Evolutionary conservation across 2,888 invertebrate genomes (phyloP), one percentile per base, ranked within the genome.

Genomic region (Apamea epomidion): DNA sequence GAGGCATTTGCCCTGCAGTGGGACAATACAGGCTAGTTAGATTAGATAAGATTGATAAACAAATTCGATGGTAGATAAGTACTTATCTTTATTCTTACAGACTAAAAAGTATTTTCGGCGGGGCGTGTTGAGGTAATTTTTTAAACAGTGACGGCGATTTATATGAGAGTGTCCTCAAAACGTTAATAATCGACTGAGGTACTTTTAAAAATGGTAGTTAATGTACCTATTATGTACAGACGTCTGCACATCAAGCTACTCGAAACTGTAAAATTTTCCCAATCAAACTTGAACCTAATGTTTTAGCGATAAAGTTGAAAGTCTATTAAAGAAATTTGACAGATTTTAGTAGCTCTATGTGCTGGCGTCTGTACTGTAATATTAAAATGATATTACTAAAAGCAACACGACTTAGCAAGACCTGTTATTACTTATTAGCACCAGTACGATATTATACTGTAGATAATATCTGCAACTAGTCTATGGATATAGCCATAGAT

Each of bases 371-470:
- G 37, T 37, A 12, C 10, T n/a, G 21, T 18, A 32, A 74, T 3
- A 81, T 81, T 54, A 51, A 76, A 76, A 70, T 48, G 2, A 83
- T 76, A 78, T 68, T 42, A 68, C 37, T 21, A 48, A 70, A 60
- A 74, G 48, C 54, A 21, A 70, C n/a, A 0, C 29, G 45, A 29
- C n/a, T 37, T 2, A 25, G 4, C n/a, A 7, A 54, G 29, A 82
- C 73, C 58, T 45, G 69, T 84, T 60, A 79, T 73, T 73, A 84
- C 51, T 58, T 72, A 82, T 73, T 78, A 48, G 69, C 68, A 69
- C 51, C 37, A 68, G 54, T 54, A n/a, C 32, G n/a, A 69, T 65
- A 83, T 82, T 73, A 58, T 64, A 68, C 21, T 16, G 4, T 4
- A 69, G 84, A 84, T 80, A 48, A 58, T 29, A 84, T 83, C 74